These are phyloP conservation scores for Calcarius lapponicus DNA, from an alignment of 2,797 vertebrate genomes.

Conservation along the genomic window DNA sequence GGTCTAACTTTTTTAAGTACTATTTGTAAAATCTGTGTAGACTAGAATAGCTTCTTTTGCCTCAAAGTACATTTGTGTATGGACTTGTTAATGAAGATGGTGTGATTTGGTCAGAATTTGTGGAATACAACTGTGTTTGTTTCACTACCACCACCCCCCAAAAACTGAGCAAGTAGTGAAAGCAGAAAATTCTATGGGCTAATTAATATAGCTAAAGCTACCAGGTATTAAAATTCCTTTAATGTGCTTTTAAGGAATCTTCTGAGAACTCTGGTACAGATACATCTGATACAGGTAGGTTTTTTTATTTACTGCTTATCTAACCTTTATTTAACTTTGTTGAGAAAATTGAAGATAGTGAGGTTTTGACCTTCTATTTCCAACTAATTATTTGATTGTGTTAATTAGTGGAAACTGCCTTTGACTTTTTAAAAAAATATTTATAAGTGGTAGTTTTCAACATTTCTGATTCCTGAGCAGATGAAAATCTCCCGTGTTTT, in stretches of 20 bases:
- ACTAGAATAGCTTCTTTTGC: not conserved
- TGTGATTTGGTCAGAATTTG: not conserved
- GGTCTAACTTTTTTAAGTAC: not conserved
- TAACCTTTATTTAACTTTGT: not conserved
- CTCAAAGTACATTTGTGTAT: not conserved
- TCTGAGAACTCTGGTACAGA: not conserved
- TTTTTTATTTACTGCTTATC: not conserved
- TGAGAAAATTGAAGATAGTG: not conserved
- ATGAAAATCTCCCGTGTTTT: not conserved
- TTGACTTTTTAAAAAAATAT: not conserved
- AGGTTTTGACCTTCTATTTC: too few species aligned
- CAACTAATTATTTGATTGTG: too few species aligned
- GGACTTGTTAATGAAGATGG: not conserved
- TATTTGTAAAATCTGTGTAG: not conserved
- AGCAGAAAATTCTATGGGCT: not conserved
- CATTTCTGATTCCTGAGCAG: not conserved
- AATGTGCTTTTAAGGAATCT: not conserved
- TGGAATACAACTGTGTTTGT: not conserved
- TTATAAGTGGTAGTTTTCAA: not conserved
- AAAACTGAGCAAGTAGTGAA: not conserved
- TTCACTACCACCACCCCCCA: fast-evolving
- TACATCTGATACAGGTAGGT: conserved; percentile 7
- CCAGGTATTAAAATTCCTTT: not conserved
- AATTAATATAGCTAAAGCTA: not conserved
- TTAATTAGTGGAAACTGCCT: too few species aligned